phyloP scores from a whole-genome alignment of 1,140 invertebrate genomes.

The Dreissena polymorpha region DNA sequence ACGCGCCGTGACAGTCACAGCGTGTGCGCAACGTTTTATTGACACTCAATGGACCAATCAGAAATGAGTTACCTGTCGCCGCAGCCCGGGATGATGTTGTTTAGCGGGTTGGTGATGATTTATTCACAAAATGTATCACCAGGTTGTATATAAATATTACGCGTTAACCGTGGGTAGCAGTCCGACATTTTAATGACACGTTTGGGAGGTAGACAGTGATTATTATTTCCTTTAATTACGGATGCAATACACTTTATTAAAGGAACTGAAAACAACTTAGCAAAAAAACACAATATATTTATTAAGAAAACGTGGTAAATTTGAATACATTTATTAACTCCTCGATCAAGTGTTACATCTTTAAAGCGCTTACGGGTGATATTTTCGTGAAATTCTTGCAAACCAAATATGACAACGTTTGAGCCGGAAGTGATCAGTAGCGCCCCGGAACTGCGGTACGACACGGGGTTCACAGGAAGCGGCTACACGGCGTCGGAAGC shows the following conservation, averaged over 20 bases:
- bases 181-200: slow-evolving; percentile 3
- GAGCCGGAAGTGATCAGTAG: slow-evolving; percentile 15
- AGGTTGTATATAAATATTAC: slow-evolving; percentile 27
- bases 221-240: not conserved
- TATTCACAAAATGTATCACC: not conserved
- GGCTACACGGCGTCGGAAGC: slow-evolving; percentile 5
- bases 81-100: slow-evolving; percentile 9
- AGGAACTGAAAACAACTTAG: not conserved
- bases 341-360: not conserved
- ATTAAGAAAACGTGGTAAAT: not conserved
- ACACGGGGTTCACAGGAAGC: slow-evolving; percentile 33
- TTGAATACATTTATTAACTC: not conserved
- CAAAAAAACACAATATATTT: not conserved
- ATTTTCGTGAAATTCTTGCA: not conserved
- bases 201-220: too few relatives aligned
- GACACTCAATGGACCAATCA: slow-evolving; percentile 32
- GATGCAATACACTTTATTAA: not conserved
- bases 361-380: too few relatives aligned
- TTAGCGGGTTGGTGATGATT: slow-evolving; percentile 5
- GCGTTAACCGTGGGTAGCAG: slow-evolving; percentile 8
- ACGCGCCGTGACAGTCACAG: slow-evolving; percentile 54
- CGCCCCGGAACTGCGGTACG: slow-evolving; percentile 38
- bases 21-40: slow-evolving; percentile 55
- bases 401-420: slow-evolving; percentile 19
- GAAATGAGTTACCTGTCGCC: slow-evolving; percentile 41